Base-by-base conservation (phyloP, 2,797 vertebrate species). In the Propithecus deckenii region DNA sequence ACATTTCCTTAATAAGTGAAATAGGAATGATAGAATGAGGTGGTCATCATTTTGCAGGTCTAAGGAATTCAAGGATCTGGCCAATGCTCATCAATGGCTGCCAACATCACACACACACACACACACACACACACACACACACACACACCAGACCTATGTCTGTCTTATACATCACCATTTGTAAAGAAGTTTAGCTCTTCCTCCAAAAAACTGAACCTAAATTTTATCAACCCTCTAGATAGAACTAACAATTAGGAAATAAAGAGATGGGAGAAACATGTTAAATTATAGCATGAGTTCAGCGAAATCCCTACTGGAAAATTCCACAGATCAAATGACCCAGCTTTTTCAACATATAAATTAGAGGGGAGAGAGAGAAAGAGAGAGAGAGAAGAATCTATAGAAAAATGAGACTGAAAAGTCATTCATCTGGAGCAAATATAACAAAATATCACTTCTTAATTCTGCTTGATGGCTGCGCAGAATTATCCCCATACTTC, bases 301-400 rank as follows among this genome's bases (percentile, higher is more conserved):
- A 74, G 17, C 4, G 83, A 91, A 92, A 89, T 90, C 23, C 18
- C 28, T 89, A 59, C 57, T 80, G 18, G 75, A 95, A 97, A 95
- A 76, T 59, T 83, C 59, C 50, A 55, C 4, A 55, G 8, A 78
- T 12, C 14, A 94, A 88, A 38, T 63, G 43, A 43, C 1, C 5
- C 71, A 75, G 4, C 5, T 48, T 97, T 79, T 92, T 76, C 30
- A 94, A 75, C 57, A 35, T 65, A 35, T 23, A 86, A 38, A 63
- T 95, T 93, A 50, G 25, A 63, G 79, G 8, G 41, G 35, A 15
- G 41, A 78, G 7, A 32, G 28, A 12, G 11, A 50, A 28, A 61
- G 75, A 79, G 23, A n/a, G 5, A 35, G 12, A 52, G 35, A 48
- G 78, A 81, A 57, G 35, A 57, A 41, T 50, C 17, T 65, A 12